Evolutionary conservation across 2,113 vertebrate species (phyloP).

Genomic region (Nesoenas mayeri): DNA sequence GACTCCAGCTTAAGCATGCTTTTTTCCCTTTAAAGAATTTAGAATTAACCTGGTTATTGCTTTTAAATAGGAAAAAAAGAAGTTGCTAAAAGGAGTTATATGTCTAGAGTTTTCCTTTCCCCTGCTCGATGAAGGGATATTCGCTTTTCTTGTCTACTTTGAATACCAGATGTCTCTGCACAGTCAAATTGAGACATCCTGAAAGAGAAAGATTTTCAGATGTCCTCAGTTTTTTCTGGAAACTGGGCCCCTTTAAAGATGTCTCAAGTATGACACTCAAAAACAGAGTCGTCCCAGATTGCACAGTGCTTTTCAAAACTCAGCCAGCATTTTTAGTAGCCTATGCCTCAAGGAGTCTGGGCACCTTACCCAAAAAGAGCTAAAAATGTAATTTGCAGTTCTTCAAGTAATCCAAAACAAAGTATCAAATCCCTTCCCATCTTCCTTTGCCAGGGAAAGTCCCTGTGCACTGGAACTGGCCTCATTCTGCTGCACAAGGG

Average conservation of each 20-base stretch:
- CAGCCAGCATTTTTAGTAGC: conserved; percentile 47
- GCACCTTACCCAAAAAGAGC: conserved; percentile 56
- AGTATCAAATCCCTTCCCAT: conserved; percentile 58
- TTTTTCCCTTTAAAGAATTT: conserved; percentile 19
- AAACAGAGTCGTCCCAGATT: conserved; percentile 14
- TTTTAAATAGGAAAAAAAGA: conserved; percentile 15
- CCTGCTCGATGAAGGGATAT: background rate
- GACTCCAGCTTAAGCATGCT: conserved; percentile 4
- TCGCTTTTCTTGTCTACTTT: background rate
- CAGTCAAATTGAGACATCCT: conserved; percentile 1
- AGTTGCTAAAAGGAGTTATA: background rate
- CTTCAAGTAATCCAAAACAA: conserved; percentile 57
- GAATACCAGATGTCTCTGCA: conserved; percentile 28
- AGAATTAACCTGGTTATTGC: conserved; percentile 43
- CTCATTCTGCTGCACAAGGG: background rate
- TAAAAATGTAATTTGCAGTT: conserved; percentile 64
- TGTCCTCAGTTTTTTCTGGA: conserved; percentile 3
- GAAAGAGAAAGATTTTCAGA: conserved; percentile 31
- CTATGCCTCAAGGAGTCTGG: conserved; percentile 52
- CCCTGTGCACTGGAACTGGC: background rate
- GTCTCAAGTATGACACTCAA: background rate
- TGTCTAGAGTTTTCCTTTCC: conserved; percentile 7
- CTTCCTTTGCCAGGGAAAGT: conserved; percentile 39
- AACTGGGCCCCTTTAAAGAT: conserved; percentile 23
- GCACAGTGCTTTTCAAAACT: background rate